Conservation (phyloP, 2,797 vertebrate genomes). For the Acanthopagrus latus region DNA sequence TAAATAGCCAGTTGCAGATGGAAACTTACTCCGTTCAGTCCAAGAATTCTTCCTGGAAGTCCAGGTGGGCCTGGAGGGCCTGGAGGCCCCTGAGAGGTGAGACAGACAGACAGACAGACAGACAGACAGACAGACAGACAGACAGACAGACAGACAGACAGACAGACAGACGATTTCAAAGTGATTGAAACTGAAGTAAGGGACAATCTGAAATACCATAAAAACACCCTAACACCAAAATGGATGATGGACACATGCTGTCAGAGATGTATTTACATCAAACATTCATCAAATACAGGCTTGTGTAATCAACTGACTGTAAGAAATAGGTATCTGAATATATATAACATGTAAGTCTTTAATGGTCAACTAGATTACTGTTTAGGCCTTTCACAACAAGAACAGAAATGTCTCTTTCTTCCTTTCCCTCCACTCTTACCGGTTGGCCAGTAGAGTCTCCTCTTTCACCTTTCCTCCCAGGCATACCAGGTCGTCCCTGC, state of each 20-base stretch:
- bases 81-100: conserved; percentile 84
- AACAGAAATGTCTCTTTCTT: background rate
- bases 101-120: background rate
- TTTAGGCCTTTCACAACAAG: background rate
- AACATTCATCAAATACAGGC: background rate
- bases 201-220: background rate
- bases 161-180: background rate
- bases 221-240: background rate
- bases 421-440: conserved; percentile 78
- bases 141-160: background rate
- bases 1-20: background rate
- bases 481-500: conserved; percentile 92
- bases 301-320: too few relatives aligned
- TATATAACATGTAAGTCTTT: background rate
- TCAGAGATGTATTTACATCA: background rate
- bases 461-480: conserved; percentile 90
- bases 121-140: background rate
- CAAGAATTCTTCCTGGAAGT: conserved; percentile 86
- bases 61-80: conserved; percentile 92
- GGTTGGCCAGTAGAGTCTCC: conserved; percentile 82
- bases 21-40: conserved; percentile 93
- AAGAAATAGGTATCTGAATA: background rate
- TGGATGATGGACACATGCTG: background rate
- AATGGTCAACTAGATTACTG: background rate
- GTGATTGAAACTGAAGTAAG: background rate